Conservation (phyloP, 2,797 vertebrate genomes). For the Sebastes trivittatus region DNA sequence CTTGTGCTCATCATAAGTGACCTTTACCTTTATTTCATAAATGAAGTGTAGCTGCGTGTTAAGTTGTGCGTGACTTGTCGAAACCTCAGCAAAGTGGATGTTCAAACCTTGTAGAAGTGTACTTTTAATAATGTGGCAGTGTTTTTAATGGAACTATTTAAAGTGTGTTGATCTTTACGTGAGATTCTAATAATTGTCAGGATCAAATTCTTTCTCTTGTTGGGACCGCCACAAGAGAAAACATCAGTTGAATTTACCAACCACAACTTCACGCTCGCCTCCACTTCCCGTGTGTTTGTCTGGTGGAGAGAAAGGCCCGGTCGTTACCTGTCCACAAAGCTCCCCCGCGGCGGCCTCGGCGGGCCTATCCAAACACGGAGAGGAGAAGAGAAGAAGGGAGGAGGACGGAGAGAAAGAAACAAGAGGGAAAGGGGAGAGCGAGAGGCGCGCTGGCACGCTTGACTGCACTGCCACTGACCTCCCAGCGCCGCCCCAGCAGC, state of each 20-base stretch:
- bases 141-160: not conserved
- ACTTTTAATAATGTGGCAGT: not conserved
- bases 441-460: slow-evolving; percentile 74
- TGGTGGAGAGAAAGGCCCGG: slow-evolving; percentile 48
- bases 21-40: not conserved
- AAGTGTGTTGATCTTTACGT: not conserved
- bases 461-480: slow-evolving; percentile 78
- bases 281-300: slow-evolving; percentile 36
- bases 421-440: slow-evolving; percentile 44
- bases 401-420: slow-evolving; percentile 39
- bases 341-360: slow-evolving; percentile 68
- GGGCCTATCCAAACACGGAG: slow-evolving; percentile 59
- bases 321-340: slow-evolving; percentile 78
- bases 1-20: not conserved
- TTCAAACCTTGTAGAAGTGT: not conserved
- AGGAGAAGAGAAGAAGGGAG: slow-evolving; percentile 16
- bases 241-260: slow-evolving; percentile 19
- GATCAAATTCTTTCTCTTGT: not conserved
- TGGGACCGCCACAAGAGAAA: not conserved
- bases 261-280: slow-evolving; percentile 11
- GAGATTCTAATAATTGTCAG: not conserved
- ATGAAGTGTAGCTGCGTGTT: not conserved
- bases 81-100: not conserved
- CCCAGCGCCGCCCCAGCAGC: slow-evolving; percentile 67
- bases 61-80: not conserved